Evolutionary conservation across 2,888 invertebrate genomes (phyloP), one percentile per base, ranked within the genome.

Genomic region (Odontothrips loti): DNA sequence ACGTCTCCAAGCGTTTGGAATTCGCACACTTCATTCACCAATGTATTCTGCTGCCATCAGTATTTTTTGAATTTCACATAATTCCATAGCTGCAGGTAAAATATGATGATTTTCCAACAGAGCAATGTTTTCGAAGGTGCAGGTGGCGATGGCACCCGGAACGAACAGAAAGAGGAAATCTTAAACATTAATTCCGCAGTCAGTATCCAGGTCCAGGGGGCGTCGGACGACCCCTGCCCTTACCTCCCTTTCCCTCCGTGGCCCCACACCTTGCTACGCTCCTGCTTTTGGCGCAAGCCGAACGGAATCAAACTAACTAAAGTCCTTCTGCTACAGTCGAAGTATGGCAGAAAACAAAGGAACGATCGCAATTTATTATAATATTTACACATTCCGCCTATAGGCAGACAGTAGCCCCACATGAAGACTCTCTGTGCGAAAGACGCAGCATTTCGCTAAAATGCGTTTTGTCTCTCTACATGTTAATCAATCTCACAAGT

Each of bases 161-260:
- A 23, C 23, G 23, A 23, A 23, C 68, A 27, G 68, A 75, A 27
- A 27, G 27, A 23, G 6, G 68, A 75, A 75, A 75, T 12, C 68
- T 75, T 75, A 75, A 23, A 75, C 23, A 8, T 23, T 75, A 75
- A 75, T 75, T 23, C 68, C 68, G 27, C 68, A 75, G 68, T 75
- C 68, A 23, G 23, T n/a, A 27, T 75, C 11, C 23, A 27, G 9
- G 68, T n/a, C 68, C 12, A 27, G n/a, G 15, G 51, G n/a, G 58
- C 58, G 58, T 3, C 15, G 15, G 15, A 10, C 6, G 51, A 1
- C 51, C 58, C n/a, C 15, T 0, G 20, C 68, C 68, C 68, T 12
- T 9, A 20, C 68, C 23, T 15, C 51, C 68, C 68, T 10, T 75
- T 27, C 68, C 23, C 68, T 11, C 68, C 68, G 34, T 43, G 34